A percentile compares a stretch with the other conserved stretches of the same genome.
Evolutionary conservation across 2,888 invertebrate species (phyloP).

Genomic region (Ophion ellenae): DNA sequence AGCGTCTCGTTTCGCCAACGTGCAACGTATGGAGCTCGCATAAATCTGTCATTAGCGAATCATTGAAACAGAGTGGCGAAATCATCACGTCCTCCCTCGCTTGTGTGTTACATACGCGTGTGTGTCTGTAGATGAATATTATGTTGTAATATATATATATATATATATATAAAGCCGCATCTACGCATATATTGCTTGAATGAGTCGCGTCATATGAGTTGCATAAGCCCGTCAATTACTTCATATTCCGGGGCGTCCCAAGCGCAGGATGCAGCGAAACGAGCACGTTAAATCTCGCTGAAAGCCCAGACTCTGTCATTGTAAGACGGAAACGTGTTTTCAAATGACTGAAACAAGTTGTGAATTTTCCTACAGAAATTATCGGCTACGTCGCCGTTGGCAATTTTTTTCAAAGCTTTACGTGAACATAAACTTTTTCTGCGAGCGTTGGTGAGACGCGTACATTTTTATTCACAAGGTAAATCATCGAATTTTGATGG

Average conservation of each 20-base stretch:
- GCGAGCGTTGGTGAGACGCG: too few relatives aligned
- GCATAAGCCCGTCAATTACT: slow-evolving; percentile 73
- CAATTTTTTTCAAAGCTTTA: background rate
- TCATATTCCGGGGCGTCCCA: slow-evolving; percentile 63
- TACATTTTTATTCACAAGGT: background rate
- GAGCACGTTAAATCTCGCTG: slow-evolving; percentile 10
- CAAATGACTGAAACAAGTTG: background rate
- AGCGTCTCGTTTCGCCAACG: slow-evolving; percentile 32
- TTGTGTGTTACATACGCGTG: slow-evolving; percentile 18
- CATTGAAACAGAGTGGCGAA: slow-evolving; percentile 70
- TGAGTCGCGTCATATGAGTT: slow-evolving; percentile 62
- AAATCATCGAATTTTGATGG: too few relatives aligned
- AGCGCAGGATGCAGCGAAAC: slow-evolving; percentile 48
- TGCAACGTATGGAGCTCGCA: slow-evolving; percentile 50
- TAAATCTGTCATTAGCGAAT: slow-evolving; percentile 73
- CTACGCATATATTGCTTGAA: slow-evolving; percentile 24
- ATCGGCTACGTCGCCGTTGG: background rate
- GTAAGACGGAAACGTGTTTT: slow-evolving; percentile 24
- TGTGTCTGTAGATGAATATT: slow-evolving; percentile 13
- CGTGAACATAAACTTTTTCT: background rate
- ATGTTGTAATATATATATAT: slow-evolving; percentile 16
- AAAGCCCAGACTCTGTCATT: slow-evolving; percentile 3
- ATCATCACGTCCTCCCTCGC: slow-evolving; percentile 52
- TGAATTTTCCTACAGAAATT: background rate
- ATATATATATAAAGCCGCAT: slow-evolving; percentile 7